Base-by-base conservation (phyloP, 2,797 vertebrate species). In the Enteromius radiatus region DNA sequence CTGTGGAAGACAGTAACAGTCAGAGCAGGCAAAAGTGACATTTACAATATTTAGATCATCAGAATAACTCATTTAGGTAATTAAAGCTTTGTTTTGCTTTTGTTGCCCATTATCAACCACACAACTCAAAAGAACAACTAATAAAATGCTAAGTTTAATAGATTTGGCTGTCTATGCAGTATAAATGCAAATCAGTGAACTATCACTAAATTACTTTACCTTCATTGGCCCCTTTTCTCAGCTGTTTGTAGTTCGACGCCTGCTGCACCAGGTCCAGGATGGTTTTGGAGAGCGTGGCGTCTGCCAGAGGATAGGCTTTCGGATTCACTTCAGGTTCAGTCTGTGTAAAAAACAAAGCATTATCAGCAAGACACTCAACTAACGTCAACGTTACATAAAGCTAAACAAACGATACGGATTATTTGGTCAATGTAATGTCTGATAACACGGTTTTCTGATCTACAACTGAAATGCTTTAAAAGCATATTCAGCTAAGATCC, bases 191-290 rank as follows among this genome's bases (percentile, higher is more conserved):
- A 59, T 59, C 54, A 23, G 54, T 56, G n/a, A 23, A 23, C 54
- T 11, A 41, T 41, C 38, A 41, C 70, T 4, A 8, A 14, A 12
- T 10, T 5, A 15, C 1, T 86, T 95, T 81, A 99, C 98, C 97
- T 94, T 99, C 98, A 54, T 99, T 99, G 31, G 98, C 98, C 26
- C 98, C 98, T 86, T 99, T 99, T 41, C 97, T 96, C 69, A 99
- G 91, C 88, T 99, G 98, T 77, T 99, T 99, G 86, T 99, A 99
- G 93, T 98, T 99, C 38, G 97, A 95, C 0, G 97, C 97, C 76
- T 99, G 98, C 91, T 99, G 98, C 82, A 99, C 97, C 0, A 99
- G 95, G 81, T 99, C 98, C 92, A 99, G 88, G 1, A 99, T 95
- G 1, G 97, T 99, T 91, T 97, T 99, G 86, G 96, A 96, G 79